Conservation (phyloP, 2,113 vertebrate genomes). For the Nycticorax nycticorax region DNA sequence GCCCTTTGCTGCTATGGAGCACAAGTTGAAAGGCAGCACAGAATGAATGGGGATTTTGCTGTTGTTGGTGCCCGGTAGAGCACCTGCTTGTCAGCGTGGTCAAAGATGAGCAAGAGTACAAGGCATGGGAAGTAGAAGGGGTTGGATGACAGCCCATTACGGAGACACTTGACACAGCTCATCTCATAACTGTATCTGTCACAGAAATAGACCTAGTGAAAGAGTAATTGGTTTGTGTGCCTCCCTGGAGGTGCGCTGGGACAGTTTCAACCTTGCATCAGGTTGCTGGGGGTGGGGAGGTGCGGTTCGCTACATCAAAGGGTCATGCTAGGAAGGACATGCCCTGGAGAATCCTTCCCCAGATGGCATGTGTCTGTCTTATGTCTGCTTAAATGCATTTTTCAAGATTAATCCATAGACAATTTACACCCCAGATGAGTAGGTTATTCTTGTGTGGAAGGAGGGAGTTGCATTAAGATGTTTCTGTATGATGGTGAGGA, state of each 20-base stretch:
- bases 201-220: neutral
- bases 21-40: neutral
- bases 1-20: neutral
- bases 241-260: neutral
- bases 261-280: neutral
- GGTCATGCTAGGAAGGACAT: neutral
- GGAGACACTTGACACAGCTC: conserved; percentile 31
- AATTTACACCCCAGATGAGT: neutral
- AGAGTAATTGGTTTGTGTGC: conserved; percentile 18
- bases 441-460: neutral
- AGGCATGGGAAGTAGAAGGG: neutral
- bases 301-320: neutral
- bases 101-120: neutral
- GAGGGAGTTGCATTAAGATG: neutral
- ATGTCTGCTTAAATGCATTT: neutral
- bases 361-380: neutral
- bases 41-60: neutral
- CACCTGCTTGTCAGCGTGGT: neutral
- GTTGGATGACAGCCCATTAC: conserved; percentile 9
- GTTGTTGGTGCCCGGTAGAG: neutral
- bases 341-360: neutral
- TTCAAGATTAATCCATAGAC: neutral
- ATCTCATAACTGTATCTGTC: neutral
- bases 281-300: neutral
- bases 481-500: neutral